Evolutionary conservation across 1,140 invertebrate genomes (phyloP), one percentile per base, ranked within the genome.

Genomic region (Solenopsis invicta): DNA sequence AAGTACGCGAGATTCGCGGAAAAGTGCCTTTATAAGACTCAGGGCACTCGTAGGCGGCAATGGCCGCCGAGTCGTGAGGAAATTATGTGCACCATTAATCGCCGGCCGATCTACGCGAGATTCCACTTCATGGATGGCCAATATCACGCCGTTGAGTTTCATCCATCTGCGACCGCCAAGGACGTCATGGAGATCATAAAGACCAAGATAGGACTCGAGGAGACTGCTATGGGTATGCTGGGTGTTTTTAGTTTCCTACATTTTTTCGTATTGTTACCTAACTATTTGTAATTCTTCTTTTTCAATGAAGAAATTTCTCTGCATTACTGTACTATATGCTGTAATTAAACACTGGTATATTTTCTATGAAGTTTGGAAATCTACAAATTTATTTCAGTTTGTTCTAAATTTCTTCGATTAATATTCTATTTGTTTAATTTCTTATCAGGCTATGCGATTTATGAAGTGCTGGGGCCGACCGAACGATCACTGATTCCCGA

Each of bases 41-140:
- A 98, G 89, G 98, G 98, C 78, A 99, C 98, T 4, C 96, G 98
- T 45, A 96, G 98, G 41, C 96, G 99, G 0, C 98, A 99, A 89
- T 98, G 98, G 96, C 97, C 98, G n/a, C 99, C 99, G 6, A 99
- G 98, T 9, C 97, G 97, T 74, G 98, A 99, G 92, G 99, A 99
- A 96, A 98, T 99, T 87, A 96, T 99, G 87, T 99, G 98, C 94
- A 98, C 98, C 0, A 98, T 98, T 18, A 98, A 99, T 91, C 96
- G 98, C 62, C 96, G 98, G 85, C 98, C 98, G 6, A 98, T 99
- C 81, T 99, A 99, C 93, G 98, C 98, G 0, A 97, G 98, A 66
- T 98, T 99, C 90, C 97, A 98, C 94, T 98, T 99, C 92, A 98
- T 99, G 96, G 98, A 99, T 95, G 98, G 98, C 3, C 98, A 99